A percentile compares a stretch with the other conserved stretches of the same genome.
These are phyloP conservation scores for Pristionchus entomophagus DNA, from an alignment of 2,888 invertebrate genomes.

Conservation along the genomic window DNA sequence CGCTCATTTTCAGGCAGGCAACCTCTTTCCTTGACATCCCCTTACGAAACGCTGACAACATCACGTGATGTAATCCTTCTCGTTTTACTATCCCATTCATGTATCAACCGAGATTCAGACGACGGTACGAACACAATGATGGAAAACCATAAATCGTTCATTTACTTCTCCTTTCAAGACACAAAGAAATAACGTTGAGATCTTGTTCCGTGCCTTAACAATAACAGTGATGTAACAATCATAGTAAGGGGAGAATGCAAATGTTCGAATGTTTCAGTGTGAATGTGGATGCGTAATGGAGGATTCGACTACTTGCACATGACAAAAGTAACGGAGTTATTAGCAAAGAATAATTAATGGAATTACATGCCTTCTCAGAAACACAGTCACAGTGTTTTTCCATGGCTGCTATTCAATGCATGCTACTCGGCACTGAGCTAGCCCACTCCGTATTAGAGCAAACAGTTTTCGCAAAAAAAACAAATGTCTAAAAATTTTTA, in stretches of 20 bases:
- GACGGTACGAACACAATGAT: neutral
- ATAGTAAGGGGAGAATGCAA: conserved; percentile 39
- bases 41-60: neutral
- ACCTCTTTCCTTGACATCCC: neutral
- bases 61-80: no score
- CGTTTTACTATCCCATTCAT: no score
- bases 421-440: no score
- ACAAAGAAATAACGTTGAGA: conserved; percentile 21
- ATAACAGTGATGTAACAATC: conserved; percentile 38
- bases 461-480: no score
- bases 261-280: conserved; percentile 34
- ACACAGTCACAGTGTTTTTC: no score
- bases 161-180: conserved; percentile 40
- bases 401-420: no score
- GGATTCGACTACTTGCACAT: conserved; percentile 8
- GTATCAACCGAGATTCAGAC: neutral
- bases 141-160: conserved; percentile 37
- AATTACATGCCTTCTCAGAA: no score
- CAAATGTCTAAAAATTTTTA: no score
- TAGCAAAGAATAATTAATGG: neutral
- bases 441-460: no score
- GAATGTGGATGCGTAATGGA: neutral
- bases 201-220: conserved; percentile 24
- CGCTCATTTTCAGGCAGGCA: no score
- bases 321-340: neutral